Conservation (phyloP, 2,113 vertebrate species). For the Octodon degus region DNA sequence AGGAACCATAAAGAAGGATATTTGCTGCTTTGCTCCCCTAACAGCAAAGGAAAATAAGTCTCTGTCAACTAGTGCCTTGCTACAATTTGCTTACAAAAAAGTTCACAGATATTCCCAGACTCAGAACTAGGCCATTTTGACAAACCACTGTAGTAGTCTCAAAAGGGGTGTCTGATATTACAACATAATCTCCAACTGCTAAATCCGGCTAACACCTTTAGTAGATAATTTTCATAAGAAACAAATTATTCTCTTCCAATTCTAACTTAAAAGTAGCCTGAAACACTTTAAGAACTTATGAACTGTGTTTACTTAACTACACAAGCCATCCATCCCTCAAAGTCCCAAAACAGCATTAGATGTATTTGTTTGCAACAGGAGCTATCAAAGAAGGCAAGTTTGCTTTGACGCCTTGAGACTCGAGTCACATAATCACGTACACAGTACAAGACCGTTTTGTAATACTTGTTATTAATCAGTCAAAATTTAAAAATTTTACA, state of each 20-base stretch:
- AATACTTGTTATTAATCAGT: not conserved
- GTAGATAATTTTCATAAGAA: constrained; percentile 17
- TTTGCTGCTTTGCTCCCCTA: not conserved
- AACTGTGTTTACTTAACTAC: not conserved
- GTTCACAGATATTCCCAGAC: not conserved
- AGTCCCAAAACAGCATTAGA: not conserved
- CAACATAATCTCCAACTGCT: not conserved
- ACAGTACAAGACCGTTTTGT: not conserved
- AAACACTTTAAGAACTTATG: not conserved
- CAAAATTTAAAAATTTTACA: not conserved
- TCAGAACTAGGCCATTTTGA: not conserved
- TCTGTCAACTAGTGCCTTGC: not conserved
- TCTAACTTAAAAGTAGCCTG: constrained; percentile 1
- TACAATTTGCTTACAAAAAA: not conserved
- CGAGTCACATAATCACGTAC: not conserved
- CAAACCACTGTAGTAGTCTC: not conserved
- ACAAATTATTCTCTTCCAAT: constrained; percentile 13
- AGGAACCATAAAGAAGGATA: not conserved
- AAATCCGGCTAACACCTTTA: constrained; percentile 26
- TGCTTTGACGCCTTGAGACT: not conserved
- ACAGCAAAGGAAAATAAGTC: not conserved
- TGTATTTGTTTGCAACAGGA: not conserved
- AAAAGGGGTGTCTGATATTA: constrained; percentile 16
- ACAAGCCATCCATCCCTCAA: not conserved
- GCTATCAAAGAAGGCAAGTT: constrained; percentile 20